phyloP scores from a whole-genome alignment of 1,140 invertebrate genomes.

The Magallana angulata region DNA sequence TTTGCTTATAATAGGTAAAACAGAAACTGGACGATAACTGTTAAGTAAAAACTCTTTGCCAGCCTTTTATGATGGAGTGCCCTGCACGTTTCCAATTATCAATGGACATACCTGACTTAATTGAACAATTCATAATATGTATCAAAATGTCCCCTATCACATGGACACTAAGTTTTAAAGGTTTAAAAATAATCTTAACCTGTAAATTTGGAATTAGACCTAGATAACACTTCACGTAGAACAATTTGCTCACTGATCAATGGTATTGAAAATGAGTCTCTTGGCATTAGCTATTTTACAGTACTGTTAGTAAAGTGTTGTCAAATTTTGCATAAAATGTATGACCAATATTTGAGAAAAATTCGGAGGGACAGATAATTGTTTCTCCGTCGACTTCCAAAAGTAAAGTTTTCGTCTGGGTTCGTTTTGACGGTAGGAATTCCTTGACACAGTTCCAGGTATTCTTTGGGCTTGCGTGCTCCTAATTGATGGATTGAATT shows the following conservation, averaged over 20 bases:
- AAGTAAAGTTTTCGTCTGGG: neutral
- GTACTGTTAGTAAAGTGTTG: constrained; percentile 27
- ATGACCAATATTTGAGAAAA: constrained; percentile 34
- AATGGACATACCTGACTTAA: neutral
- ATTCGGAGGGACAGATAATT: neutral
- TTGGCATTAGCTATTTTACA: constrained; percentile 7
- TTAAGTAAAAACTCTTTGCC: constrained; percentile 34
- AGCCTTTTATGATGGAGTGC: constrained; percentile 31
- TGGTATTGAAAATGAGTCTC: neutral
- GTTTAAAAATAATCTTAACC: constrained; percentile 41
- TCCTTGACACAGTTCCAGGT: constrained; percentile 26
- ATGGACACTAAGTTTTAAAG: constrained; percentile 31
- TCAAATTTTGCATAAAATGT: constrained; percentile 32
- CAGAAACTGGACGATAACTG: constrained; percentile 42
- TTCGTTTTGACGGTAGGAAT: constrained; percentile 44
- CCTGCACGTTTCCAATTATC: constrained; percentile 32
- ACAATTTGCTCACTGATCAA: neutral
- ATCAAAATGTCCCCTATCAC: constrained; percentile 35
- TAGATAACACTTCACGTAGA: constrained; percentile 16
- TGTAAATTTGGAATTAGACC: constrained; percentile 32
- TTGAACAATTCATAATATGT: constrained; percentile 43
- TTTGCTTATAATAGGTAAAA: constrained; percentile 46
- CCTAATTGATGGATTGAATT: constrained; percentile 32
- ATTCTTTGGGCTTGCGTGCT: constrained; percentile 27
- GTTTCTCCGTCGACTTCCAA: constrained; percentile 36